A percentile compares a stretch with the other conserved stretches of the same genome.
phyloP scores from a whole-genome alignment of 2,113 vertebrate species.

The Oryctolagus cuniculus region mOryCun1.1 NC_091440.1:46979001-46979500 shows the following conservation, averaged over 20 bases:
- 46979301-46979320: conserved; percentile 67
- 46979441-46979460: not conserved
- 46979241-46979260: conserved; percentile 60
- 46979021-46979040: too few species aligned
- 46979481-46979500: not conserved
- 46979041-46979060: too few species aligned
- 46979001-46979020: too few species aligned
- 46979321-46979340: conserved; percentile 13
- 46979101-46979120: too few species aligned
- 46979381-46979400: conserved; percentile 43
- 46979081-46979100: too few species aligned
- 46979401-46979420: conserved; percentile 31
- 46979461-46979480: too few species aligned
- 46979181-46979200: conserved; percentile 66
- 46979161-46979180: conserved; percentile 36
- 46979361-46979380: conserved; percentile 1
- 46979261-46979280: conserved; percentile 7
- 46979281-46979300: conserved; percentile 53
- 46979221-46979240: conserved; percentile 68
- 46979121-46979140: conserved; percentile 48
- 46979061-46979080: too few species aligned
- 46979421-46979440: not conserved
- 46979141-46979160: conserved; percentile 72
- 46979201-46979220: not conserved
- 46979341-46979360: conserved; percentile 54